A percentile compares a stretch with the other conserved stretches of the same genome.
Conservation (phyloP, 1,140 invertebrate species). For the Listronotus oregonensis region DNA sequence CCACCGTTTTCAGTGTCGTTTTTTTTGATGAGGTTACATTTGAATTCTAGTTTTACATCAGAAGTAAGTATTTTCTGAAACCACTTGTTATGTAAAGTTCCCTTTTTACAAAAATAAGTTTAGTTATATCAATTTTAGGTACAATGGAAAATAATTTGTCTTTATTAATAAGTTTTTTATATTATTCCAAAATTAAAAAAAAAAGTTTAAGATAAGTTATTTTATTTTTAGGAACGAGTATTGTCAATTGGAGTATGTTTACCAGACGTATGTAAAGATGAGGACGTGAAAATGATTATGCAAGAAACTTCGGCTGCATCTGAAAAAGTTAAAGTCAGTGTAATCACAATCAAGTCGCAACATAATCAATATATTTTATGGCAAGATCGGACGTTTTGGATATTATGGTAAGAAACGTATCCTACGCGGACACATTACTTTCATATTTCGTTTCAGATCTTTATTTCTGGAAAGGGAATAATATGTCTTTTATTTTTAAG, state of each 20-base stretch:
- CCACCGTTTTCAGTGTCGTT: slow-evolving; percentile 51
- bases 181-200: no score
- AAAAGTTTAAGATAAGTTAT: no score
- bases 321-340: slow-evolving; percentile 54
- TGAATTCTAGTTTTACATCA: slow-evolving; percentile 47
- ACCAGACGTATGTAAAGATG: slow-evolving; percentile 67
- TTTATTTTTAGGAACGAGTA: slow-evolving; percentile 59
- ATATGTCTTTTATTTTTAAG: no score
- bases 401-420: slow-evolving; percentile 66
- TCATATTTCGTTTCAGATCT: no score
- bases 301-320: slow-evolving; percentile 60
- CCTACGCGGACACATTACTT: no score
- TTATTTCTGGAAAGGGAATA: no score
- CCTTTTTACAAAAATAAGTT: no score
- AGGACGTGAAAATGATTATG: slow-evolving; percentile 66
- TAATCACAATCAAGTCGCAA: slow-evolving; percentile 68
- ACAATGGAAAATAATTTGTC: no score
- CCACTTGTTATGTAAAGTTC: no score
- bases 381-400: slow-evolving; percentile 71
- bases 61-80: slow-evolving; percentile 38
- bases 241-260: slow-evolving; percentile 76
- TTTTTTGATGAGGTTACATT: slow-evolving; percentile 46
- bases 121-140: no score
- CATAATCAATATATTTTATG: slow-evolving; percentile 69
- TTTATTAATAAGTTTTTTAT: no score